Conservation (phyloP, 2,888 invertebrate genomes). For the Thalpophila matura region DNA sequence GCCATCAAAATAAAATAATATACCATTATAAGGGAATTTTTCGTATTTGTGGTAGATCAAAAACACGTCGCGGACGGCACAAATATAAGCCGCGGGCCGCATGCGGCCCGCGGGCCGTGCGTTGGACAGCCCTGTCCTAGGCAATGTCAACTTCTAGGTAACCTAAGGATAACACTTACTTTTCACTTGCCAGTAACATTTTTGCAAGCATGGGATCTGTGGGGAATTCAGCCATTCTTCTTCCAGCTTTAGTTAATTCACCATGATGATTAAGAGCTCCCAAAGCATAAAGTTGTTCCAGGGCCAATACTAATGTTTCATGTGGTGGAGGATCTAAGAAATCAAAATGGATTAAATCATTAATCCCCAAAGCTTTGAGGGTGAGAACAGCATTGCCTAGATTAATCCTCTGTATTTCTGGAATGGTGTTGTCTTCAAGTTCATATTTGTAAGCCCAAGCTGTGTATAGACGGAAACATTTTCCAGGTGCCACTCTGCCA, state of each 20-base stretch:
- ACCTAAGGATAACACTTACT: constrained; percentile 90
- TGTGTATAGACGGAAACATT: constrained; percentile 99
- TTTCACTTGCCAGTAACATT: constrained; percentile 99
- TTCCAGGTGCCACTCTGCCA: constrained; percentile 98
- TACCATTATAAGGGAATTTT: too few species aligned
- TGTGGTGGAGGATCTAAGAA: constrained; percentile 99
- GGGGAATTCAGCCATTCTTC: constrained; percentile 99
- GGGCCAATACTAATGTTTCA: constrained; percentile 97
- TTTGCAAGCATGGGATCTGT: constrained; percentile 99
- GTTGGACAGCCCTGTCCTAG: too few species aligned
- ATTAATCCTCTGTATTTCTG: constrained; percentile 99
- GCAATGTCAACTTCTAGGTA: neutral
- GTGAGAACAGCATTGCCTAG: constrained; percentile 99
- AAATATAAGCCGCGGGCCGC: too few species aligned
- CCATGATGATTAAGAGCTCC: constrained; percentile 99
- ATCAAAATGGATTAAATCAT: constrained; percentile 99
- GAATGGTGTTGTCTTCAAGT: constrained; percentile 99
- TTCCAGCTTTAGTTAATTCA: constrained; percentile 98
- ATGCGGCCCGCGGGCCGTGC: too few species aligned
- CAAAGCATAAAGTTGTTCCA: constrained; percentile 99
- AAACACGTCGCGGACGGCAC: too few species aligned
- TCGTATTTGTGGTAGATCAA: too few species aligned
- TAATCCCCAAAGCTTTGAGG: constrained; percentile 98
- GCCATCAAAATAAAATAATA: too few species aligned
- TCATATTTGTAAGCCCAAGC: constrained; percentile 99